Conservation (phyloP, 2,113 vertebrate genomes). For the Varanus salvator region DNA sequence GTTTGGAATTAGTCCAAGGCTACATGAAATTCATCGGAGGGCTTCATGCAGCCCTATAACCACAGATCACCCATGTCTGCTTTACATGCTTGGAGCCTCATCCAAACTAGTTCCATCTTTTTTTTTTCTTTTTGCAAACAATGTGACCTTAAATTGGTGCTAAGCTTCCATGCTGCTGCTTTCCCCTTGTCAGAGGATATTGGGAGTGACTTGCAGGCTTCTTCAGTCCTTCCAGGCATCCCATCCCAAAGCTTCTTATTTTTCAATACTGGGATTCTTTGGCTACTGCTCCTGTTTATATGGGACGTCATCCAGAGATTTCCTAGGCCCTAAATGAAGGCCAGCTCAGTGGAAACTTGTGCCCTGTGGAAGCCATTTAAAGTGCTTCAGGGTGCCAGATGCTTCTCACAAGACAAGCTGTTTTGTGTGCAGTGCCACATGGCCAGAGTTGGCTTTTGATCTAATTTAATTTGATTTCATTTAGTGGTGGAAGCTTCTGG, state of each 20-base stretch:
- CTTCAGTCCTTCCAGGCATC: background rate
- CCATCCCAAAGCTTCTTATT: slow-evolving; percentile 29
- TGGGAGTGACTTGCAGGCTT: background rate
- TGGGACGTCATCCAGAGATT: background rate
- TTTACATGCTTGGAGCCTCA: background rate
- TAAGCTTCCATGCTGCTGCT: slow-evolving; percentile 52
- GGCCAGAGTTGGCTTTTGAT: background rate
- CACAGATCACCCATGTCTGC: background rate
- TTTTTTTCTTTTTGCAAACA: background rate
- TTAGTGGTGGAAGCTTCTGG: background rate
- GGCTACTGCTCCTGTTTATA: background rate
- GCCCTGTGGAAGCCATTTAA: background rate
- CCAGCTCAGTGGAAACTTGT: background rate
- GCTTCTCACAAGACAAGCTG: background rate
- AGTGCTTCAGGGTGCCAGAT: background rate
- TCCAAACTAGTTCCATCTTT: background rate
- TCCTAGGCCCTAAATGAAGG: background rate
- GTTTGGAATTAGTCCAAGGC: background rate
- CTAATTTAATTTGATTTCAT: background rate
- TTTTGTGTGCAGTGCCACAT: background rate
- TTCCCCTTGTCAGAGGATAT: slow-evolving; percentile 4
- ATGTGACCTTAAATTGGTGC: slow-evolving; percentile 38
- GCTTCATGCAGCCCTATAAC: background rate
- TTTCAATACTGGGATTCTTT: background rate
- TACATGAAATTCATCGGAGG: no score